Evolutionary conservation across 1,140 invertebrate genomes (phyloP).

Genomic region (Doryteuthis pealeii): DNA sequence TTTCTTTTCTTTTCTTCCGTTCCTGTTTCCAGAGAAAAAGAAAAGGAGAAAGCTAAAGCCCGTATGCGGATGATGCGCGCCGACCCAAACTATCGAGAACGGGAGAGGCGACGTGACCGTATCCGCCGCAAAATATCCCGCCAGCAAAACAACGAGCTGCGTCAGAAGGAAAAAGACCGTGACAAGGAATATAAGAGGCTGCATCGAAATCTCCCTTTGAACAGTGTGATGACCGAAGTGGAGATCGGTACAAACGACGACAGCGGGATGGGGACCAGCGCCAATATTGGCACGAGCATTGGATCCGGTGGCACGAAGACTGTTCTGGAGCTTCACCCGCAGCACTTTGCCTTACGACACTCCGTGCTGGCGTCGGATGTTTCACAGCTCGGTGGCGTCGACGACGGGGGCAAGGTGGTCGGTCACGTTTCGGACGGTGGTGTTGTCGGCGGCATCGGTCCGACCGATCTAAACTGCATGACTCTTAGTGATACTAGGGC

Average conservation of each 20-base stretch:
- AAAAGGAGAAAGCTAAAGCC: conserved; percentile 19
- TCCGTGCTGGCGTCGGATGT: background rate
- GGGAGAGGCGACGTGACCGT: conserved; percentile 15
- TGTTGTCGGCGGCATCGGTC: background rate
- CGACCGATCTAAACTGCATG: background rate
- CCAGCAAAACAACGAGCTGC: conserved; percentile 14
- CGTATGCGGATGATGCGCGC: conserved; percentile 20
- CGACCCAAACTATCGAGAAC: conserved; percentile 20
- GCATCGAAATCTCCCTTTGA: background rate
- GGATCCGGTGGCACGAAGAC: background rate
- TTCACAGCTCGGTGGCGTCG: background rate
- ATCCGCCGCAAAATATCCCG: conserved; percentile 13
- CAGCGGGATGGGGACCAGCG: background rate
- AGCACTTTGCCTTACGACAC: conserved; percentile 1
- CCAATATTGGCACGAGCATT: background rate
- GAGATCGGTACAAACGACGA: background rate
- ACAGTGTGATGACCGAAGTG: conserved; percentile 8
- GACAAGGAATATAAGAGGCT: conserved; percentile 18
- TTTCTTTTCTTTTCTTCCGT: too few species aligned
- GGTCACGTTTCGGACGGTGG: background rate
- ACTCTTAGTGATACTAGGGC: background rate
- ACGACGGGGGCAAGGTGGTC: background rate
- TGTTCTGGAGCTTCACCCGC: background rate
- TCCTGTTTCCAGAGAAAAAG: conserved; percentile 20
- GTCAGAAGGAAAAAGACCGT: conserved; percentile 17